A percentile compares a stretch with the other conserved stretches of the same genome.
Conservation (phyloP, 2,113 vertebrate genomes). For the Nanger granti region DNA sequence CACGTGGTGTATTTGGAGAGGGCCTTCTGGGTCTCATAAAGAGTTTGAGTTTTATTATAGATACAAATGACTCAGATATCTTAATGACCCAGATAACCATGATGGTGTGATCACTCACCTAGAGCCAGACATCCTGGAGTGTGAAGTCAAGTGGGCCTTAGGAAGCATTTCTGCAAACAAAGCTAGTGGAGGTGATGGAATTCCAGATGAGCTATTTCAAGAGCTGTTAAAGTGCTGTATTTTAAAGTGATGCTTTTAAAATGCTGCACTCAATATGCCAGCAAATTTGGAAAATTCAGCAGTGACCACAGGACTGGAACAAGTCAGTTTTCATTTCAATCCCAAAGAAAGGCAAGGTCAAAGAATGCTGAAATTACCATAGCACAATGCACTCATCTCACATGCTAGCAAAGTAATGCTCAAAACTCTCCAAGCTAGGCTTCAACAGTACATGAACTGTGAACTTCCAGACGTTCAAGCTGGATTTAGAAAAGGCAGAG, state of each 20-base stretch:
- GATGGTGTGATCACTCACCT: not conserved
- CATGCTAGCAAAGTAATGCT: not conserved
- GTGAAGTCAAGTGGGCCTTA: not conserved
- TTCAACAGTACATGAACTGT: not conserved
- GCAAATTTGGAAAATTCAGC: not conserved
- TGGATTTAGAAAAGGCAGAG: not conserved
- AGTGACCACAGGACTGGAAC: not conserved
- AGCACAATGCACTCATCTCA: not conserved
- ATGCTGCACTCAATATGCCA: not conserved
- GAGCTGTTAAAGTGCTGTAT: not conserved
- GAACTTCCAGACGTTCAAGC: not conserved
- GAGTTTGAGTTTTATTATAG: not conserved
- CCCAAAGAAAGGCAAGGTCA: not conserved
- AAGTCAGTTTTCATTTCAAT: not conserved
- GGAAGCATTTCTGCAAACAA: not conserved
- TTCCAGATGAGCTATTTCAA: not conserved
- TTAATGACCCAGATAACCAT: not conserved
- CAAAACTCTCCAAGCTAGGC: not conserved
- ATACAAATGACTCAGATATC: not conserved
- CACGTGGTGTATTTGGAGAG: not conserved
- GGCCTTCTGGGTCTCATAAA: not conserved
- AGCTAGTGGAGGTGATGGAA: not conserved
- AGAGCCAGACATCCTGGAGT: not conserved
- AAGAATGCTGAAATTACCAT: not conserved
- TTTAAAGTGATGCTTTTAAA: not conserved